phyloP scores from a whole-genome alignment of 2,797 vertebrate species.

The Bradypus variegatus region DNA sequence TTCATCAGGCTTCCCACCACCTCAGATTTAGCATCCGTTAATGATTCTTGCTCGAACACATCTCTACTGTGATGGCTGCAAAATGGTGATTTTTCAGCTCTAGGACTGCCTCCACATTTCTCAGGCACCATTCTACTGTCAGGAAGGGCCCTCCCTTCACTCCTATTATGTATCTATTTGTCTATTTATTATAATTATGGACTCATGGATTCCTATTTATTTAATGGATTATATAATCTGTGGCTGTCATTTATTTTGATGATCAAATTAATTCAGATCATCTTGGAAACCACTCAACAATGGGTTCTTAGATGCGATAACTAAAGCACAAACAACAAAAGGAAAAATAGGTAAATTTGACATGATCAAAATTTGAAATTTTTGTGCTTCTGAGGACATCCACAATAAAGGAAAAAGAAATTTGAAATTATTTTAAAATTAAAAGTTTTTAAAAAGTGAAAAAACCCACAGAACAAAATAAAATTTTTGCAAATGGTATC shows the following conservation, averaged over 20 bases:
- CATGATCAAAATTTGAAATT: neutral
- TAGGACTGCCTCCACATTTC: neutral
- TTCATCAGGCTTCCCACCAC: neutral
- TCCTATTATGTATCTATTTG: neutral
- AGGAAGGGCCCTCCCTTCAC: neutral
- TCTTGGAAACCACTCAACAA: too few relatives aligned
- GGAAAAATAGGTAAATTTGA: neutral
- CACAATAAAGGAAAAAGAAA: neutral
- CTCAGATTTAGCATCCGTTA: neutral
- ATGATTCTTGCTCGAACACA: neutral
- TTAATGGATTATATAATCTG: neutral
- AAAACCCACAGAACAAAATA: neutral
- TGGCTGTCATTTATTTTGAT: neutral
- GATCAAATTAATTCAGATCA: neutral
- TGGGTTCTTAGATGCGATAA: neutral
- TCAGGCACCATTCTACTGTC: neutral
- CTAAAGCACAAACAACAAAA: neutral
- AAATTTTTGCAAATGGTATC: neutral
- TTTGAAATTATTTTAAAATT: too few relatives aligned
- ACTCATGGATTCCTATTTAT: neutral
- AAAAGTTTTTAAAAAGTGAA: too few relatives aligned
- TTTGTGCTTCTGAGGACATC: neutral
- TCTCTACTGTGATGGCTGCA: neutral
- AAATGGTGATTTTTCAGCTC: neutral
- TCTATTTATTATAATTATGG: neutral